Evolutionary conservation across 2,888 invertebrate species (phyloP).

Genomic region (Phymatocera aterrima): DNA sequence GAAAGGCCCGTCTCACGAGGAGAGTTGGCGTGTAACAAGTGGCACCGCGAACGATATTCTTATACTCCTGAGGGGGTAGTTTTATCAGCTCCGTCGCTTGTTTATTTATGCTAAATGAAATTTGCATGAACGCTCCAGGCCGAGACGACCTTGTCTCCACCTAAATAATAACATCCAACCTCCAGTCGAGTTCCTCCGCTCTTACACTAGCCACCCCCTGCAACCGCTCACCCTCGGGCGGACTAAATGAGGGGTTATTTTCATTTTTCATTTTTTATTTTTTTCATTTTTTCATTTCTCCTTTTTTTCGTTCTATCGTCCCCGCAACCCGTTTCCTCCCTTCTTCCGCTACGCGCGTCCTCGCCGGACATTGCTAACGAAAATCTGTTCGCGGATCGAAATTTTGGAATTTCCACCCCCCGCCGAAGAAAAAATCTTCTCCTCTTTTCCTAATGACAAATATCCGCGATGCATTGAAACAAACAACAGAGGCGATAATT

Average conservation of each 20-base stretch:
- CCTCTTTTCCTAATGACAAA: too few species aligned
- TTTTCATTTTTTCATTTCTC: not conserved
- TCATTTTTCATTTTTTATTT: not conserved
- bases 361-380: not conserved
- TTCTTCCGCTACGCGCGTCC: not conserved
- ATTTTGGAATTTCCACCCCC: too few species aligned
- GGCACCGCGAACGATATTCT: conserved; percentile 37
- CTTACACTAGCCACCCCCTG: not conserved
- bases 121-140: conserved; percentile 58
- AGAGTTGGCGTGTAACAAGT: conserved; percentile 56
- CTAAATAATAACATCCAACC: conserved; percentile 53
- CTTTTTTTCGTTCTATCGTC: not conserved
- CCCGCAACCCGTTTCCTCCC: not conserved
- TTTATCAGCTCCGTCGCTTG: conserved; percentile 57
- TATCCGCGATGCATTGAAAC: too few species aligned
- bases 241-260: conserved; percentile 14
- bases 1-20: not conserved
- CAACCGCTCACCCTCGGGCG: not conserved
- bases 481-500: too few species aligned
- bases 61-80: conserved; percentile 46
- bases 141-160: conserved; percentile 50
- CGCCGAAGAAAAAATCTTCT: too few species aligned
- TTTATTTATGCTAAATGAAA: conserved; percentile 57
- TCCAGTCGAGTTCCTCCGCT: not conserved
- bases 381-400: too few species aligned